These are phyloP conservation scores for Notodonta dromedarius DNA, from an alignment of 2,888 invertebrate species.

Conservation along the genomic window DNA sequence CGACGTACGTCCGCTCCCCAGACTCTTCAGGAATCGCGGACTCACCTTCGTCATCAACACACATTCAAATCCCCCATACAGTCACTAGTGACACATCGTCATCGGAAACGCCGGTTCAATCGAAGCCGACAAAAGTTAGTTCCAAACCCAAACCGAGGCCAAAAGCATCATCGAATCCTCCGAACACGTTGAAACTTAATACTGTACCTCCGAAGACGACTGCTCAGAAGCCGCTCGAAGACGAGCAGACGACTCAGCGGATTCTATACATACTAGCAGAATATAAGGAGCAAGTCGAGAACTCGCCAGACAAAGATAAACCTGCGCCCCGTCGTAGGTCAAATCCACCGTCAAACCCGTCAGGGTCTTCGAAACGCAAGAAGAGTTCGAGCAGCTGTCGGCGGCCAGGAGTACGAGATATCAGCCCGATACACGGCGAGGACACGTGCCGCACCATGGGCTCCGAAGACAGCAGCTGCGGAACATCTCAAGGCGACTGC, in stretches of 20 bases:
- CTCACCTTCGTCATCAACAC: slow-evolving; percentile 67
- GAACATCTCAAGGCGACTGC: slow-evolving; percentile 84
- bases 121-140: slow-evolving; percentile 60
- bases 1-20: slow-evolving; percentile 69
- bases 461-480: slow-evolving; percentile 91
- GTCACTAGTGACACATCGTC: slow-evolving; percentile 59
- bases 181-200: slow-evolving; percentile 85
- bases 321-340: slow-evolving; percentile 91
- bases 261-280: slow-evolving; percentile 92
- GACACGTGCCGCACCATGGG: slow-evolving; percentile 89
- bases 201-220: slow-evolving; percentile 84
- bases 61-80: slow-evolving; percentile 59
- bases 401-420: slow-evolving; percentile 80
- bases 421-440: slow-evolving; percentile 86
- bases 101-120: slow-evolving; percentile 48
- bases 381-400: slow-evolving; percentile 87
- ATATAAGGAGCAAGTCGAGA: slow-evolving; percentile 91
- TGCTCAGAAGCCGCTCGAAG: slow-evolving; percentile 90
- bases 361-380: slow-evolving; percentile 87
- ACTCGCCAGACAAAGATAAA: slow-evolving; percentile 92
- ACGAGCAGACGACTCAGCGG: slow-evolving; percentile 91
- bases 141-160: slow-evolving; percentile 81
- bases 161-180: slow-evolving; percentile 82
- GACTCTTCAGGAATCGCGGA: slow-evolving; percentile 71
- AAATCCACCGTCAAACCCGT: slow-evolving; percentile 89